A percentile compares a stretch with the other conserved stretches of the same genome.
These are phyloP conservation scores for Avahi laniger DNA, from an alignment of 2,797 vertebrate genomes.

Conservation along the genomic window DNA sequence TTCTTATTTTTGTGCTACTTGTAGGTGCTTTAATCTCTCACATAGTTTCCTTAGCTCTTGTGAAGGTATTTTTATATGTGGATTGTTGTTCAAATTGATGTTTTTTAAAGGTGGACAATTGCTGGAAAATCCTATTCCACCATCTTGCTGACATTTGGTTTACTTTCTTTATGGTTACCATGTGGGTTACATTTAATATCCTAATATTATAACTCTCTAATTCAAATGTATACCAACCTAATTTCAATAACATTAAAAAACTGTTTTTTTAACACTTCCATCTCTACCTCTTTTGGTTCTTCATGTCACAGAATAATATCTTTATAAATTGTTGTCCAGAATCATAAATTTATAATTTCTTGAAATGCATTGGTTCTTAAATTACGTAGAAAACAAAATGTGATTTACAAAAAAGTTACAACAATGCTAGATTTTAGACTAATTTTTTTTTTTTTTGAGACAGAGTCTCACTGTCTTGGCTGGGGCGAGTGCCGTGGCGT, in stretches of 20 bases:
- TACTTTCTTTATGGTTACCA: background rate
- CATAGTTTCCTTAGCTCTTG: background rate
- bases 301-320: background rate
- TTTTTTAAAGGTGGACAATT: too few species aligned
- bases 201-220: background rate
- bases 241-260: background rate
- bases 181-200: background rate
- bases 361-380: background rate
- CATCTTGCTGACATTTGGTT: too few species aligned
- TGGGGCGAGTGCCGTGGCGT: too few species aligned
- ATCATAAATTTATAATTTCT: background rate
- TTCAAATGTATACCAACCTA: background rate
- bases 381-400: background rate
- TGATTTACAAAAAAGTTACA: background rate
- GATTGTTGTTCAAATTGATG: background rate
- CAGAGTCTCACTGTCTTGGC: too few species aligned
- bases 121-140: too few species aligned
- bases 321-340: background rate
- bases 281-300: background rate
- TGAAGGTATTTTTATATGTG: background rate
- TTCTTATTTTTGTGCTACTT: background rate
- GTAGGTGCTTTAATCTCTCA: background rate
- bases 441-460: too few species aligned
- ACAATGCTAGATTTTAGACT: too few species aligned
- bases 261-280: background rate